These are phyloP conservation scores for Henricia sp. DNA, from an alignment of 53 echinoderm and acorn worm species.

Conservation along the genomic window DNA sequence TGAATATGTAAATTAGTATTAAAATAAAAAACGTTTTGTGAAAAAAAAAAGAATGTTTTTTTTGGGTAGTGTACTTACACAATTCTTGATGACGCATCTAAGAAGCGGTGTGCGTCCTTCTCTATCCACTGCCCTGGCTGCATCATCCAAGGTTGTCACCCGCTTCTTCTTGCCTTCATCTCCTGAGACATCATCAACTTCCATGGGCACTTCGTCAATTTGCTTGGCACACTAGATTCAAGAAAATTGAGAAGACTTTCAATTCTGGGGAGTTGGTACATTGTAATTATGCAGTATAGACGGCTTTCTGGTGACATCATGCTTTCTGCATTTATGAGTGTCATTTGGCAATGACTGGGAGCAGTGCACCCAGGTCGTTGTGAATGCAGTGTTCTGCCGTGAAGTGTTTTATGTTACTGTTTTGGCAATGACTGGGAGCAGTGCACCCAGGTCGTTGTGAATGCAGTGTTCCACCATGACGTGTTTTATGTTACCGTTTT, in stretches of 20 bases:
- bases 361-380: no score
- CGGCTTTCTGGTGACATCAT: no score
- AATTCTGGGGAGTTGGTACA: no score
- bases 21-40: neutral
- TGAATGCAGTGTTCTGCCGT: no score
- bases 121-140: constrained; percentile 65
- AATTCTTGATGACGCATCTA: constrained; percentile 54
- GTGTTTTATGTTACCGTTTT: no score
- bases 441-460: no score
- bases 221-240: constrained; percentile 11
- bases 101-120: constrained; percentile 79
- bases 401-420: no score
- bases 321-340: no score
- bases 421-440: no score
- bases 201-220: neutral
- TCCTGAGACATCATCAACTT: neutral
- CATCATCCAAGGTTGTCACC: constrained; percentile 59
- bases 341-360: no score
- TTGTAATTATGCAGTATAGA: no score
- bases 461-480: no score
- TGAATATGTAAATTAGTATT: neutral
- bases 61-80: neutral
- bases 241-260: neutral
- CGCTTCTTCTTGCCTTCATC: neutral
- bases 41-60: neutral